phyloP scores from a whole-genome alignment of 1,140 invertebrate species.

The Drosophila sturtevanti region DNA sequence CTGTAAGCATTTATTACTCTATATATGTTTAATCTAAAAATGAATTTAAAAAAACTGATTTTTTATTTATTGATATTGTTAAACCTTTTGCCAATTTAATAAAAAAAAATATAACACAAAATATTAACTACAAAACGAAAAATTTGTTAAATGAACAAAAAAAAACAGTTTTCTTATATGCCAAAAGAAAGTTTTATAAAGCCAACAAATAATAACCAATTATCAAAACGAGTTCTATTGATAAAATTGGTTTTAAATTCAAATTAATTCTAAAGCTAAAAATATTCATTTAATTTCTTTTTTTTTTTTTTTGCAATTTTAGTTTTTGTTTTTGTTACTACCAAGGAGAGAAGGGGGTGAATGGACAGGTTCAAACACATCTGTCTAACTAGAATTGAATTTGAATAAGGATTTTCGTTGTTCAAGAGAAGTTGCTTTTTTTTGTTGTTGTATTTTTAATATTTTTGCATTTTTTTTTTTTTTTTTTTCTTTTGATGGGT shows the following conservation, averaged over 20 bases:
- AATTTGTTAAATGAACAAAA: background rate
- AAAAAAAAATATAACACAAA: background rate
- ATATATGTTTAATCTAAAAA: background rate
- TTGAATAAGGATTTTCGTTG: conserved; percentile 30
- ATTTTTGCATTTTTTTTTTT: conserved; percentile 13
- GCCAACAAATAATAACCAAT: conserved; percentile 1
- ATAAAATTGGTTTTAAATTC: background rate
- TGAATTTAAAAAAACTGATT: background rate
- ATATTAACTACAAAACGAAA: conserved; percentile 1
- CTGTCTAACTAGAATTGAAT: conserved; percentile 40
- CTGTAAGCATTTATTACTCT: background rate
- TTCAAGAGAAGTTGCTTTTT: conserved; percentile 8
- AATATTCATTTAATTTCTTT: conserved; percentile 40
- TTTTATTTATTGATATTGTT: background rate
- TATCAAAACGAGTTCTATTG: background rate
- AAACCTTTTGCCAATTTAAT: conserved; percentile 15
- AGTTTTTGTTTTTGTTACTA: conserved; percentile 43
- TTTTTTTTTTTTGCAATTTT: conserved; percentile 15
- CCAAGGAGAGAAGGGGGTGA: conserved; percentile 29
- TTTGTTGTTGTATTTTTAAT: conserved; percentile 41
- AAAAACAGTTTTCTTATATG: background rate
- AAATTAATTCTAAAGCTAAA: conserved; percentile 27
- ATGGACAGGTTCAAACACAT: conserved; percentile 16
- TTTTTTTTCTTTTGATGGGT: conserved; percentile 42
- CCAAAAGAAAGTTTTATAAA: conserved; percentile 13